Evolutionary conservation across 2,113 vertebrate species (phyloP).

Genomic region (Laticauda colubrina): DNA sequence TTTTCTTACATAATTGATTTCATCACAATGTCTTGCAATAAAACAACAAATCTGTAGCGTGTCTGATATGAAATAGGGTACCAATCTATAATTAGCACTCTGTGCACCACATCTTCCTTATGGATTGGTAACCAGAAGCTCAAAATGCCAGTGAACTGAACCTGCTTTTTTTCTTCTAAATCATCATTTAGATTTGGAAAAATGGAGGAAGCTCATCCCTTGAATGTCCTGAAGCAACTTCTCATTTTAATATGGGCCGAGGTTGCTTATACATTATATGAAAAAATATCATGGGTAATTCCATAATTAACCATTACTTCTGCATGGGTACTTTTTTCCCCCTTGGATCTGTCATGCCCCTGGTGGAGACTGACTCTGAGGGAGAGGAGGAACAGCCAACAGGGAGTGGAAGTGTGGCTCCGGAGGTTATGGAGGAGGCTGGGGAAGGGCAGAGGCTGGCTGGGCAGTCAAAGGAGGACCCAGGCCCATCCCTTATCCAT

Average conservation of each 20-base stretch:
- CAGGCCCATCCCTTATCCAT: too few relatives aligned
- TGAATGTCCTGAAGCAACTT: constrained; percentile 32
- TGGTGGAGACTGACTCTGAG: too few relatives aligned
- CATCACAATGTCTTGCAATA: constrained; percentile 28
- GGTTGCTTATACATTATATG: constrained; percentile 35
- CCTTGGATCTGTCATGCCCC: too few relatives aligned
- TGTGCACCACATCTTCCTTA: constrained; percentile 31
- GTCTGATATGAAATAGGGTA: constrained; percentile 27
- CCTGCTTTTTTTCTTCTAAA: constrained; percentile 60
- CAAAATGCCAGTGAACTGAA: constrained; percentile 47
- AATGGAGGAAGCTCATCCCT: constrained; percentile 42
- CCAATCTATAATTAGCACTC: constrained; percentile 32
- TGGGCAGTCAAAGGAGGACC: too few relatives aligned
- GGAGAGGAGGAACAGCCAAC: too few relatives aligned
- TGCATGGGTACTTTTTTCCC: neutral
- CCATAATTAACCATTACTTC: constrained; percentile 24
- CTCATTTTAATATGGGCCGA: constrained; percentile 17
- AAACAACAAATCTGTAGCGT: neutral
- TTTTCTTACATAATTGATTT: constrained; percentile 11
- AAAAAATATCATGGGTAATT: constrained; percentile 50
- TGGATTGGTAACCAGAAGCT: constrained; percentile 41
- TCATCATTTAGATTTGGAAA: constrained; percentile 31
- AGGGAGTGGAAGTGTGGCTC: too few relatives aligned
- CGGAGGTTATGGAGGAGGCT: too few relatives aligned
- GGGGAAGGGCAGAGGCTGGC: too few relatives aligned